Evolutionary conservation across 2,113 vertebrate genomes (phyloP).

Genomic region (Sardina pilchardus): DNA sequence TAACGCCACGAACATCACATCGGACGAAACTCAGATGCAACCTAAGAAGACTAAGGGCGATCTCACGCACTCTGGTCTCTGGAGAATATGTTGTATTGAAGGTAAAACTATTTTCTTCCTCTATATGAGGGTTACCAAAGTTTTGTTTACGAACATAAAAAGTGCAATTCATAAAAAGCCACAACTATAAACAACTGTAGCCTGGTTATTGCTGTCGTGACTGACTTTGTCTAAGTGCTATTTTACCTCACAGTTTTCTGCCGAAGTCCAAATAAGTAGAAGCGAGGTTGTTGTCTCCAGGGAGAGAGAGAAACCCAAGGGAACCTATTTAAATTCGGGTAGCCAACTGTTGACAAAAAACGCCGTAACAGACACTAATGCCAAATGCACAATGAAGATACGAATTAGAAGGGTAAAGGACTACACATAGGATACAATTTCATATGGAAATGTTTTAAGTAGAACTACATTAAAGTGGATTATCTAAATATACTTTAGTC

Average conservation of each 20-base stretch:
- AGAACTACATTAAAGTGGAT: no score
- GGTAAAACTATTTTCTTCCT: slow-evolving; percentile 67
- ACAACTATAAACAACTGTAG: no score
- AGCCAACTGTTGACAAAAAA: no score
- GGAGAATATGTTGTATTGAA: slow-evolving; percentile 95
- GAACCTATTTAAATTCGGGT: background rate
- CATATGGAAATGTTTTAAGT: background rate
- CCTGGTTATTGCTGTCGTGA: background rate
- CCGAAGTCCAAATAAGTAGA: background rate
- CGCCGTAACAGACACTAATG: no score
- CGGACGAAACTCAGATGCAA: slow-evolving; percentile 78
- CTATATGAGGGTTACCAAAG: background rate
- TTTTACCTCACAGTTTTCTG: background rate
- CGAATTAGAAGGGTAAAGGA: background rate
- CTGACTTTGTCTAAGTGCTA: background rate
- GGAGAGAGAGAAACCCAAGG: background rate
- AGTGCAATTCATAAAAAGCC: background rate
- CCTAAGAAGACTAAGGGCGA: slow-evolving; percentile 77
- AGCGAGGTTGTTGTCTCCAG: background rate
- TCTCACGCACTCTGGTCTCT: slow-evolving; percentile 91
- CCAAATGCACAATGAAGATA: background rate
- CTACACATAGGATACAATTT: background rate
- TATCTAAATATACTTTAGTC: background rate
- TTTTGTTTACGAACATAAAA: background rate
- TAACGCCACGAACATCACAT: slow-evolving; percentile 84